These are phyloP conservation scores for Laspeyria flexula DNA, from an alignment of 2,888 invertebrate genomes.

Conservation along the genomic window DNA sequence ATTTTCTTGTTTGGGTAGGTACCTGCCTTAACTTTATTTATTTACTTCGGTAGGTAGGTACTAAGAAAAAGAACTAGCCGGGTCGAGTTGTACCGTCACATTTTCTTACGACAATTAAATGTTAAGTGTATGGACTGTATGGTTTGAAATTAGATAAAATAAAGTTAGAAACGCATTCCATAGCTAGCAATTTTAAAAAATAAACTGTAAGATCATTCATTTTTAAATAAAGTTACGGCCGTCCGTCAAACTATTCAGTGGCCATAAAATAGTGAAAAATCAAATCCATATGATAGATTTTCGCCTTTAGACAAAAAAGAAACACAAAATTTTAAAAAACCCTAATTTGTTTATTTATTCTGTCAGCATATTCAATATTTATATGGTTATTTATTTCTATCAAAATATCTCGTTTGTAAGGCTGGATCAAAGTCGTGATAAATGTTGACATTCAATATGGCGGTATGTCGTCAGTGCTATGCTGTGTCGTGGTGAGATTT, in stretches of 20 bases:
- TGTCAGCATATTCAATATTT: conserved; percentile 42
- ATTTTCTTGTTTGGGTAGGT: no score
- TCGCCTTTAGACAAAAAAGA: conserved; percentile 77
- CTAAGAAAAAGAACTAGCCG: no score
- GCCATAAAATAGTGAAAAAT: conserved; percentile 67
- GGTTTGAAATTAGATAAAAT: neutral
- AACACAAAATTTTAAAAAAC: conserved; percentile 79
- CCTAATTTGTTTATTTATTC: conserved; percentile 50
- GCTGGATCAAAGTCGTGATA: conserved; percentile 73
- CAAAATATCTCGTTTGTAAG: conserved; percentile 58
- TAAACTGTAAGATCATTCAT: conserved; percentile 8
- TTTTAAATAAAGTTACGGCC: conserved; percentile 29
- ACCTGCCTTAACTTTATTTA: no score
- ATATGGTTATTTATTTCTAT: conserved; percentile 43
- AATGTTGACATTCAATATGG: conserved; percentile 95
- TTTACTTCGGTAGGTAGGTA: no score
- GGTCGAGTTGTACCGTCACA: no score
- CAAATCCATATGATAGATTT: conserved; percentile 66
- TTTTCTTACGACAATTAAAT: no score
- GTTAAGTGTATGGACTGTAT: no score
- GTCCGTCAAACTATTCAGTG: conserved; percentile 46
- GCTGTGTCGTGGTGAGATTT: conserved; percentile 97
- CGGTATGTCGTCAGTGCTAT: conserved; percentile 98
- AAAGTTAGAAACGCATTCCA: neutral
- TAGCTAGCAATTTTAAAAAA: conserved; percentile 3